A percentile compares a stretch with the other conserved stretches of the same genome.
Conservation (phyloP, 1,140 invertebrate genomes). For the Danaus melanippus region DNA sequence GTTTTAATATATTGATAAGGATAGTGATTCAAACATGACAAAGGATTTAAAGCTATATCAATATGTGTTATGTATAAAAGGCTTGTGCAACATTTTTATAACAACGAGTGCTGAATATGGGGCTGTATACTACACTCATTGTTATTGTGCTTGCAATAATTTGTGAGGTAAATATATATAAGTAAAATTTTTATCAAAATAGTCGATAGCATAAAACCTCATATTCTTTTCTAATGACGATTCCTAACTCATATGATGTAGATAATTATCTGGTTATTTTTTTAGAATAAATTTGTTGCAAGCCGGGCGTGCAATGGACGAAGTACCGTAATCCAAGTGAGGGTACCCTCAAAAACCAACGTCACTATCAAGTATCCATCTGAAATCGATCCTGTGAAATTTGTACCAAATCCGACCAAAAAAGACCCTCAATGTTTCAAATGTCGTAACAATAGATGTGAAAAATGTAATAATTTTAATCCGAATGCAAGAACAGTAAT, state of each 20-base stretch:
- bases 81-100: constrained; percentile 20
- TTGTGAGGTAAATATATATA: constrained; percentile 30
- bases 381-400: constrained; percentile 23
- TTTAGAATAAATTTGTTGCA: constrained; percentile 28
- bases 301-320: constrained; percentile 24
- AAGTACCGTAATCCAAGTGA: constrained; percentile 32
- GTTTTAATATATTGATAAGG: constrained; percentile 25
- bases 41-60: constrained; percentile 28
- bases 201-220: too few relatives aligned
- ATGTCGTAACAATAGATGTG: constrained; percentile 16
- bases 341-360: constrained; percentile 27
- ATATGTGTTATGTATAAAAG: constrained; percentile 36
- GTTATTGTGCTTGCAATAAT: constrained; percentile 22
- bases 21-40: constrained; percentile 26
- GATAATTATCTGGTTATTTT: constrained; percentile 2
- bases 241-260: not conserved
- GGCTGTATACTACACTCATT: constrained; percentile 20
- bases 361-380: constrained; percentile 30
- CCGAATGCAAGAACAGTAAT: constrained; percentile 1
- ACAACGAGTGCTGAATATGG: constrained; percentile 34
- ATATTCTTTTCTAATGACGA: too few relatives aligned
- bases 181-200: constrained; percentile 1
- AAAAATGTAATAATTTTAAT: constrained; percentile 13
- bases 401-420: constrained; percentile 27
- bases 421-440: constrained; percentile 8